Conservation (phyloP, 2,797 vertebrate genomes). For the Emydoidea blandingii region DNA sequence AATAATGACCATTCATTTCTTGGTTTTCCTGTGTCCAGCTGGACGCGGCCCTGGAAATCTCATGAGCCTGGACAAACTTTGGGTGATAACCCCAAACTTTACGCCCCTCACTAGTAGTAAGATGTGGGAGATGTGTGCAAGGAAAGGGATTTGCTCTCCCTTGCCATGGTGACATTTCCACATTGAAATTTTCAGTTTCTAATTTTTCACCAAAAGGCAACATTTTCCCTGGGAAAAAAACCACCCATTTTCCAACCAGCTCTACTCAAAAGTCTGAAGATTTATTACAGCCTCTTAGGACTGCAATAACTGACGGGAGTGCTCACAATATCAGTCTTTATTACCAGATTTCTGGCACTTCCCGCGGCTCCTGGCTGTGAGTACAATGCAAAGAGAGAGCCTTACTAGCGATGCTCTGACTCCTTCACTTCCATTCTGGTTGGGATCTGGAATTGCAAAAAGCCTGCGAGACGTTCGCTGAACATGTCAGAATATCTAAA, state of each 20-base stretch:
- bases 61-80: background rate
- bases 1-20: background rate
- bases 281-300: background rate
- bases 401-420: background rate
- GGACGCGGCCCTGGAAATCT: too few relatives aligned
- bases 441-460: background rate
- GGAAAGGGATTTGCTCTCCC: background rate
- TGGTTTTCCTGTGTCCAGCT: background rate
- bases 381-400: background rate
- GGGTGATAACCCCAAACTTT: background rate
- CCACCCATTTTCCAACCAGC: background rate
- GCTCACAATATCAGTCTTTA: background rate
- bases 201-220: background rate
- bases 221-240: too few relatives aligned
- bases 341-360: background rate
- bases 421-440: background rate
- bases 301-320: background rate
- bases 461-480: rapidly evolving
- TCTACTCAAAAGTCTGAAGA: background rate
- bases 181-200: background rate
- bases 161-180: background rate
- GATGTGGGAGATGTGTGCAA: background rate
- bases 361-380: background rate
- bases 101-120: background rate
- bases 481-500: too few relatives aligned